Conservation (phyloP, 23 tunicate genomes). For the Styela clava region DNA sequence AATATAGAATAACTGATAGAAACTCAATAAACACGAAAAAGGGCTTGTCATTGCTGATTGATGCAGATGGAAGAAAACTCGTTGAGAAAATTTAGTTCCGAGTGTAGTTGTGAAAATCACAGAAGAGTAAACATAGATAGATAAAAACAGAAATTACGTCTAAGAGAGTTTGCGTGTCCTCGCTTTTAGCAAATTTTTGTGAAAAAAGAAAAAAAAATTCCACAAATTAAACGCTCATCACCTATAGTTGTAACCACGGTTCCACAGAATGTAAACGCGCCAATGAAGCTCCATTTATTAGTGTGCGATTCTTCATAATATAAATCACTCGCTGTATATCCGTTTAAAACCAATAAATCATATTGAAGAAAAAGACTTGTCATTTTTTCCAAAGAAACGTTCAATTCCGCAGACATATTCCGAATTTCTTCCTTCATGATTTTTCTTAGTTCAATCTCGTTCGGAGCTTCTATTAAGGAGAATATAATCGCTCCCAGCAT, state of each 20-base stretch:
- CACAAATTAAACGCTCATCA: no score
- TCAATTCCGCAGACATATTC: background rate
- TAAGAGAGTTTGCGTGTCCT: no score
- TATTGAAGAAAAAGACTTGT: background rate
- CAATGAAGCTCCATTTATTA: background rate
- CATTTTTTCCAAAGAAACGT: background rate
- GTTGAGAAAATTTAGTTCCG: no score
- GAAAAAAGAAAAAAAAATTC: no score
- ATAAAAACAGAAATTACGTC: no score
- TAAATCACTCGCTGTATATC: background rate
- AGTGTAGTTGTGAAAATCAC: no score
- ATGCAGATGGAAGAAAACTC: no score
- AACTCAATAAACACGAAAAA: no score
- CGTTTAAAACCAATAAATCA: background rate
- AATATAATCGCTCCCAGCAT: background rate
- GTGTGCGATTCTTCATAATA: background rate
- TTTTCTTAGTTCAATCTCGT: background rate
- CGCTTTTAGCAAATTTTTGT: no score
- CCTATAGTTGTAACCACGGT: background rate
- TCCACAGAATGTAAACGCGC: background rate
- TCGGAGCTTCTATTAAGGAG: background rate
- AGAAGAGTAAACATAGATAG: no score
- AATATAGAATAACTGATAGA: no score
- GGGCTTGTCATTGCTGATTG: no score
- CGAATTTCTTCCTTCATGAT: background rate